These are phyloP conservation scores for Arothron firmamentum DNA, from an alignment of 2,113 vertebrate species.

Conservation along the genomic window DNA sequence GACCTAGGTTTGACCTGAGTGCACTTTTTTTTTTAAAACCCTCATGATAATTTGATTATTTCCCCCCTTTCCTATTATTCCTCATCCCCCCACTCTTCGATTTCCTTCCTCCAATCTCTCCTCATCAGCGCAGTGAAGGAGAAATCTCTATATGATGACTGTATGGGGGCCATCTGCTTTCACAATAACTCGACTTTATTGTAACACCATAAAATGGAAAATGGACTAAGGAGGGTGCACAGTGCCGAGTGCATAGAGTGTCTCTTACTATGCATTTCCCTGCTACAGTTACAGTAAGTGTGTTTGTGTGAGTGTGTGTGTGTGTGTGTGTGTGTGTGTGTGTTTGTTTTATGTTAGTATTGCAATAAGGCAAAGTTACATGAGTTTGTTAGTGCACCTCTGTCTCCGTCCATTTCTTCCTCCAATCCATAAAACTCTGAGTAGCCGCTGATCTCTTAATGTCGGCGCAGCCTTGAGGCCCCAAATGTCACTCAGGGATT, in stretches of 20 bases:
- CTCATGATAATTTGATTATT: constrained; percentile 9
- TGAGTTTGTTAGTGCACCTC: not conserved
- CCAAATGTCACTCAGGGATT: not conserved
- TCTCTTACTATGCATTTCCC: constrained; percentile 15
- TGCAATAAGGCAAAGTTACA: too few species aligned
- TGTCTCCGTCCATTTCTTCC: constrained; percentile 7
- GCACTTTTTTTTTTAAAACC: constrained; percentile 11
- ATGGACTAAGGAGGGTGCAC: constrained; percentile 41
- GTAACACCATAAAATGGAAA: constrained; percentile 52
- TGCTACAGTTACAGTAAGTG: too few species aligned
- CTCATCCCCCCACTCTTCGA: constrained; percentile 1
- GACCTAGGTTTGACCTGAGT: constrained; percentile 46
- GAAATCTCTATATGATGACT: constrained; percentile 50
- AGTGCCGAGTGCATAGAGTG: constrained; percentile 8
- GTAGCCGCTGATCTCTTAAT: constrained; percentile 41
- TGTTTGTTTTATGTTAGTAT: too few species aligned
- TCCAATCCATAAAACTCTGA: constrained; percentile 41
- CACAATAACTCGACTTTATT: constrained; percentile 56
- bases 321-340: not conserved
- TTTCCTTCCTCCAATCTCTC: constrained; percentile 16
- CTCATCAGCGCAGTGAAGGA: constrained; percentile 46
- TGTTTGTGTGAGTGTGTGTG: not conserved
- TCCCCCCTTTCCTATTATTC: constrained; percentile 16
- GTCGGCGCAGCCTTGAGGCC: constrained; percentile 28
- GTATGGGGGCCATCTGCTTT: constrained; percentile 47